Evolutionary conservation across 2,797 vertebrate genomes (phyloP).

Genomic region (Silurus lanzhouensis): DNA sequence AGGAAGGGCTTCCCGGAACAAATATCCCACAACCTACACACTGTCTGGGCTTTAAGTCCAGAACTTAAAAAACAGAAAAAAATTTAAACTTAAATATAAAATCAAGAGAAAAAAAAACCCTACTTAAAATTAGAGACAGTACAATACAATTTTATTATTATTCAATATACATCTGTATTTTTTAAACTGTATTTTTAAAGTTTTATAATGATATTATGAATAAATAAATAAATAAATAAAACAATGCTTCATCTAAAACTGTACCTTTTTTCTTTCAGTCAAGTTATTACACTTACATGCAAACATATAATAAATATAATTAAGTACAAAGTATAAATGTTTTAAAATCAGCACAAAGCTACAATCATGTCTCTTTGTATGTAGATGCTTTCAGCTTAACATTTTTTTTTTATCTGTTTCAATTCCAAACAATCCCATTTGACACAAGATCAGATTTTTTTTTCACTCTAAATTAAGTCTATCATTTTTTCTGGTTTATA

Average conservation of each 20-base stretch:
- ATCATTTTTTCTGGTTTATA: background rate
- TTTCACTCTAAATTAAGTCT: no score
- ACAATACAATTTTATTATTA: no score
- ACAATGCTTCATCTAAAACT: background rate
- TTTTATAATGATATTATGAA: background rate
- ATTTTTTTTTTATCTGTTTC: no score
- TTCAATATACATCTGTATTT: no score
- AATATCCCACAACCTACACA: background rate
- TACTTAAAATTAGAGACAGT: no score
- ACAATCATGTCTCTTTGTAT: background rate
- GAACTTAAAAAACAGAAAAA: no score
- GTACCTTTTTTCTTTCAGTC: background rate
- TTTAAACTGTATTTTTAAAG: background rate
- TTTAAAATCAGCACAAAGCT: background rate
- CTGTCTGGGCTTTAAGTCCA: no score
- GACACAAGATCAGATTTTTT: background rate
- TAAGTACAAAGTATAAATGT: background rate
- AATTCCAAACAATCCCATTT: background rate
- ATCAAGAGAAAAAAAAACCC: no score
- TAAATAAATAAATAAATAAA: background rate
- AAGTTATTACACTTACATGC: background rate
- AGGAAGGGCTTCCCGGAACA: background rate
- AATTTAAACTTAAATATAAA: no score
- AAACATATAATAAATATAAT: background rate
- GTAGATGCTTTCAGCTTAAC: background rate